Evolutionary conservation across 2,113 vertebrate genomes (phyloP).

Genomic region (Setophaga coronata): DNA sequence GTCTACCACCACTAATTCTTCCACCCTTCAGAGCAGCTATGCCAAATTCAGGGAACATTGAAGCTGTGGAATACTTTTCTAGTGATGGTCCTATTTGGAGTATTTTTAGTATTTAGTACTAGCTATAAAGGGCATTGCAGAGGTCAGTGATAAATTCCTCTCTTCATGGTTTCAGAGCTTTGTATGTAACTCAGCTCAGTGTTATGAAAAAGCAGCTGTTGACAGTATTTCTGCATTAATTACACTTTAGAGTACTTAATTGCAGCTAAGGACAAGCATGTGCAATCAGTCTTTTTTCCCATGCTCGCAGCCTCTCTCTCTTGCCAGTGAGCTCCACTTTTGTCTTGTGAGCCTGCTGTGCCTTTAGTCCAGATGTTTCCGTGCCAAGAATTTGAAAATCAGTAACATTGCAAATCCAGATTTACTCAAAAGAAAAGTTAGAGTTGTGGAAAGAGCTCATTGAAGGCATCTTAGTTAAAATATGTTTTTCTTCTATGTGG

Average conservation of each 20-base stretch:
- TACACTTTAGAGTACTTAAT: neutral
- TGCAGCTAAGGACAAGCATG: neutral
- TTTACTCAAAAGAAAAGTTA: neutral
- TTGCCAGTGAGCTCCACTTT: neutral
- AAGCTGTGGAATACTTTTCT: neutral
- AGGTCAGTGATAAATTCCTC: neutral
- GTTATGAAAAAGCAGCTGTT: neutral
- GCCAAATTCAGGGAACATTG: neutral
- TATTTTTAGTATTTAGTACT: neutral
- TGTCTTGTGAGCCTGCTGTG: neutral
- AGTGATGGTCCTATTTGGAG: neutral
- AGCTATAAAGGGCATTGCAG: neutral
- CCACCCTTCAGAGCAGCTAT: neutral
- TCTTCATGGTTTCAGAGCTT: neutral
- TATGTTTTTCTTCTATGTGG: neutral
- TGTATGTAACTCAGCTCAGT: neutral
- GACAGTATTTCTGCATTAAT: neutral
- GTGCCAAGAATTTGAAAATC: neutral
- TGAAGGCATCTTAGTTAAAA: neutral
- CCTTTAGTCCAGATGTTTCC: constrained; percentile 22
- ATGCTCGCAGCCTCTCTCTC: neutral
- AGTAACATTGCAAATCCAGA: neutral
- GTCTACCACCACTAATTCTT: neutral
- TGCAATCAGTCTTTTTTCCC: neutral
- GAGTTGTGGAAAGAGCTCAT: neutral